Evolutionary conservation across 2,888 invertebrate genomes (phyloP).

Genomic region (Dynastes grantii): DNA sequence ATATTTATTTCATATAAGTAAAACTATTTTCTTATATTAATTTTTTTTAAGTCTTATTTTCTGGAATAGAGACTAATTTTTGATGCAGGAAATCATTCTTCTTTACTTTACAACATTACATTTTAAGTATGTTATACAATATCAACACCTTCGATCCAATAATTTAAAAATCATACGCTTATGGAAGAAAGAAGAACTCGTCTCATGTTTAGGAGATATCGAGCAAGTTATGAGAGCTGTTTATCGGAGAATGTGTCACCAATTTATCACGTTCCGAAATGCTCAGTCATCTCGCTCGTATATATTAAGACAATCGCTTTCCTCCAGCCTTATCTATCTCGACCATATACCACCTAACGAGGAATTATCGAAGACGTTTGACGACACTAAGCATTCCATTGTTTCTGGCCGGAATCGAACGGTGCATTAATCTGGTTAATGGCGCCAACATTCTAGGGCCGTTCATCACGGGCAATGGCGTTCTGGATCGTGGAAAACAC

Average conservation of each 20-base stretch:
- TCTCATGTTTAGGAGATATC: not conserved
- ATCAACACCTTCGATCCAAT: not conserved
- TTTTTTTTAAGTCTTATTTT: too few relatives aligned
- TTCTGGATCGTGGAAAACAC: constrained; percentile 22
- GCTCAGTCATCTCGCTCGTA: not conserved
- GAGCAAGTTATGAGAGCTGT: constrained; percentile 2
- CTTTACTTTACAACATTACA: too few relatives aligned
- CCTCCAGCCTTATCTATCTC: constrained; percentile 32
- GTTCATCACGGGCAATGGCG: constrained; percentile 29
- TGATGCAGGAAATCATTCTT: too few relatives aligned
- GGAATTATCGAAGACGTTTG: constrained; percentile 36
- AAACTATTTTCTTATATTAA: too few relatives aligned
- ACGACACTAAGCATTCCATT: constrained; percentile 27
- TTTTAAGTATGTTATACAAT: too few relatives aligned
- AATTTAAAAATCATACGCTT: not conserved
- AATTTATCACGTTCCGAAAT: not conserved
- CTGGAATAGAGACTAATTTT: too few relatives aligned
- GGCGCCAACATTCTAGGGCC: constrained; percentile 32
- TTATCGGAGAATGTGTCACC: not conserved
- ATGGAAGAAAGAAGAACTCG: not conserved
- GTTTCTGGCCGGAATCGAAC: constrained; percentile 42
- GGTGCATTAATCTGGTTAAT: constrained; percentile 37
- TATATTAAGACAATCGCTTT: constrained; percentile 32
- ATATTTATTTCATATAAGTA: too few relatives aligned
- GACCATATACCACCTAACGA: constrained; percentile 38